A percentile compares a stretch with the other conserved stretches of the same genome.
These are phyloP conservation scores for Hipposideros armiger DNA, from an alignment of 2,113 vertebrate genomes.

Conservation along the genomic window DNA sequence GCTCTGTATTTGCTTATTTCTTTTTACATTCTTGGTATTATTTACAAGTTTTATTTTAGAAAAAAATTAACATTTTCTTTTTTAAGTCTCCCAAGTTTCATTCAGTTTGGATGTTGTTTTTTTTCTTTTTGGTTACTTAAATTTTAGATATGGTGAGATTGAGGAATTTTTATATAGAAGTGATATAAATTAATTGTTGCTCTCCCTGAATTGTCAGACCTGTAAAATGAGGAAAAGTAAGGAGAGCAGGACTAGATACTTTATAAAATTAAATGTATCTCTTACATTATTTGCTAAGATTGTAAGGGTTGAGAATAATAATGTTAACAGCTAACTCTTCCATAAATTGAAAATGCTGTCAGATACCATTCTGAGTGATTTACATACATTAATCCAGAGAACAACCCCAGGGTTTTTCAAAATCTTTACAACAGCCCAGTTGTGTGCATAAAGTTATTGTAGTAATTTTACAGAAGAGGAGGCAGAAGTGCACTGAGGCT, in stretches of 20 bases:
- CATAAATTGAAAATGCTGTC: neutral
- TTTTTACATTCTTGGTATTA: neutral
- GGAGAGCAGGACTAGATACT: neutral
- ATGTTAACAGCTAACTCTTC: neutral
- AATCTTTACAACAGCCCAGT: neutral
- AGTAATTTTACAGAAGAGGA: neutral
- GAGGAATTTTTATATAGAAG: neutral
- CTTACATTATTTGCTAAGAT: neutral
- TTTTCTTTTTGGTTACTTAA: neutral
- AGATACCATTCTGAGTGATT: neutral
- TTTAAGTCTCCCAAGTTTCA: neutral
- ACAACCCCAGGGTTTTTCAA: neutral
- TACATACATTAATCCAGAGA: neutral
- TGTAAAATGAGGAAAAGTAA: neutral
- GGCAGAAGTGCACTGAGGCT: neutral
- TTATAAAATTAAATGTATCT: neutral
- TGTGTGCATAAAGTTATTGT: neutral
- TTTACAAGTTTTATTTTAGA: neutral
- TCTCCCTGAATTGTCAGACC: neutral
- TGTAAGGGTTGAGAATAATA: neutral
- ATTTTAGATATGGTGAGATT: neutral
- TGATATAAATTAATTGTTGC: neutral
- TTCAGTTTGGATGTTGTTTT: neutral
- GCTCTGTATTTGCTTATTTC: neutral
- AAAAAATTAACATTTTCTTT: neutral